Evolutionary conservation across 2,888 invertebrate species (phyloP), one percentile per base, ranked within the genome.

Genomic region (Mantis religiosa): DNA sequence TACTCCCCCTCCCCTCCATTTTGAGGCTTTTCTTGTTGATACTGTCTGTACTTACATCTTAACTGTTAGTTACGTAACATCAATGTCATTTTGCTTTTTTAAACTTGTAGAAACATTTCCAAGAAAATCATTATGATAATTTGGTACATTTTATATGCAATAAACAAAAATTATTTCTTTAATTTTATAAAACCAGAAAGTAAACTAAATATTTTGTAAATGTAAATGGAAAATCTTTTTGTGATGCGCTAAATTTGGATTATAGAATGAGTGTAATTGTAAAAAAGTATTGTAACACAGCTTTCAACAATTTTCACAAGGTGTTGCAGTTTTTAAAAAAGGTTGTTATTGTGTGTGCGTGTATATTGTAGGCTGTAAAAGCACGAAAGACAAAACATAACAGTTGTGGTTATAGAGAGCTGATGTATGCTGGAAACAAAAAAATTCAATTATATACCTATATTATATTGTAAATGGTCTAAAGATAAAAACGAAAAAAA

Each of bases 1-100:
- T 87, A 34, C 9, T 27, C 87, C 30, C 82, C 34, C 81, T 34
- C 71, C 25, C 27, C 82, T 41, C 82, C 81, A 27, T 87, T 87
- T 87, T 54, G 82, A 87, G 87, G 87, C 28, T 47, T 20, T 87
- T 87, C 87, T 87, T 87, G 87, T 87, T 87, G 34, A 30, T 28
- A 87, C 87, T 87, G 20, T 87, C 82, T 87, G 28, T 47, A 41
- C 27, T 47, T 27, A 27, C 15, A 71, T 25, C 54, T 20, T n/a
- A n/a, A 71, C 54, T 54, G 54, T 54, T 54, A 71, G 20, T 25
- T 71, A 20, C 6, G 8, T 20, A 71, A 6, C 25, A 25, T 71
- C 20, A 4, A 71, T 71, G 54, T 71, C 54, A 71, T 71, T 71
- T 71, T 71, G 54, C 54, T 71, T 71, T 71, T n/a, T 71, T 71